phyloP scores from a whole-genome alignment of 64 coral and sea anemone species.

The Stylophora pistillata region DNA sequence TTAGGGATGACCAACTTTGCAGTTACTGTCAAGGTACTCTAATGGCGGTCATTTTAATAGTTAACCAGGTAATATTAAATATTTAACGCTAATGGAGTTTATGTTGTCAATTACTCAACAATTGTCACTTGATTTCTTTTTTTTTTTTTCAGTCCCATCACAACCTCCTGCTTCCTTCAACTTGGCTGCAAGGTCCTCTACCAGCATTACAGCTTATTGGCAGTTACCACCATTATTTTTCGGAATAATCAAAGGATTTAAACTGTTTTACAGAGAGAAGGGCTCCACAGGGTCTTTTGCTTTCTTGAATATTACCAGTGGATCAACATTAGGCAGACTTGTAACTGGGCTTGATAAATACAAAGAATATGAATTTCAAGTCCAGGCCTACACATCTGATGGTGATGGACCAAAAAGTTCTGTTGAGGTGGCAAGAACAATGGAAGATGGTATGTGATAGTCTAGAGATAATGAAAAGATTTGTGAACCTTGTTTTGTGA shows the following conservation, averaged over 20 bases:
- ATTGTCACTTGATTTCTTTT: no score
- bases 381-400: background rate
- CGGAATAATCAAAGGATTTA: background rate
- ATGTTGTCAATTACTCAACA: background rate
- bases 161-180: background rate
- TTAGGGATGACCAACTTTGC: no score
- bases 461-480: no score
- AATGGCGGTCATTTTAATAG: no score
- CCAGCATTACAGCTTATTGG: background rate
- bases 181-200: background rate
- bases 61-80: no score
- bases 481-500: background rate
- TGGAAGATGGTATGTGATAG: constrained; percentile 1
- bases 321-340: background rate
- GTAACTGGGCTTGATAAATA: background rate
- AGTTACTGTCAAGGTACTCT: no score
- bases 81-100: no score
- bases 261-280: background rate
- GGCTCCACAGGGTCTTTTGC: background rate
- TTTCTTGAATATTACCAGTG: background rate
- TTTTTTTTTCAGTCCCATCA: background rate
- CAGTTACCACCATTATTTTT: background rate
- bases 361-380: constrained; percentile 35
- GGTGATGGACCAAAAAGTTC: constrained; percentile 14
- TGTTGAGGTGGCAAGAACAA: background rate